Evolutionary conservation across 2,888 invertebrate genomes (phyloP), one percentile per base, ranked within the genome.

Genomic region (Thymelicus lineola): DNA sequence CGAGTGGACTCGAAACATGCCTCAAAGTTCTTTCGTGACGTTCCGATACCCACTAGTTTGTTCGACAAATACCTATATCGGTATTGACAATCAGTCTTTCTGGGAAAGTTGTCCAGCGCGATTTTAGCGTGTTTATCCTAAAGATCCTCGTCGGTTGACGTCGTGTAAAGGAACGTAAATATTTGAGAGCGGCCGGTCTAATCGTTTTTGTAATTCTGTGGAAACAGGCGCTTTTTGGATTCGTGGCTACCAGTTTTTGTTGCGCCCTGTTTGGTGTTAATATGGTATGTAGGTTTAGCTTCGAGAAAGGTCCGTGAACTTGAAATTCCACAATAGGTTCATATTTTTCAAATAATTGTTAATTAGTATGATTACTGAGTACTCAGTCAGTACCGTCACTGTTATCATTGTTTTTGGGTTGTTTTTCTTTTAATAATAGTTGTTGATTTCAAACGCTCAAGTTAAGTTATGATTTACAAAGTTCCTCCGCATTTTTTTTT

Each of bases 1-100:
- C 73, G 48, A 59, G 69, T 46, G 53, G 63, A 66, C 73, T 66
- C 69, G 65, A 73, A 72, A 55, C 5, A 50, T n/a, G 45, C 10
- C 46, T 53, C 38, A 38, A 17, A 57, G 55, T 28, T 50, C 63
- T 63, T 65, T 65, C 72, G 65, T 72, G 72, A 72, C 62, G 48
- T 17, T 57, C 66, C 64, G 65, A 71, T 65, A 62, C 64, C 63
- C 66, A 45, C 61, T 12, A 35, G 69, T 71, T 71, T 64, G 64
- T 70, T 61, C 28, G 61, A 57, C 57, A 70, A 66, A 64, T 58
- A 69, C 69, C 63, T 59, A 69, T 53, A 84, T 81, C 77, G 82
- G 72, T 89, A 82, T 90, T 88, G 86, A 89, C 88, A 79, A 77
- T 82, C 77, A 74, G 80, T 82, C 90, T 89, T 91, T 91, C 91